These are phyloP conservation scores for Zaprionus inermis DNA, from an alignment of 1,140 invertebrate species.

Conservation along the genomic window DNA sequence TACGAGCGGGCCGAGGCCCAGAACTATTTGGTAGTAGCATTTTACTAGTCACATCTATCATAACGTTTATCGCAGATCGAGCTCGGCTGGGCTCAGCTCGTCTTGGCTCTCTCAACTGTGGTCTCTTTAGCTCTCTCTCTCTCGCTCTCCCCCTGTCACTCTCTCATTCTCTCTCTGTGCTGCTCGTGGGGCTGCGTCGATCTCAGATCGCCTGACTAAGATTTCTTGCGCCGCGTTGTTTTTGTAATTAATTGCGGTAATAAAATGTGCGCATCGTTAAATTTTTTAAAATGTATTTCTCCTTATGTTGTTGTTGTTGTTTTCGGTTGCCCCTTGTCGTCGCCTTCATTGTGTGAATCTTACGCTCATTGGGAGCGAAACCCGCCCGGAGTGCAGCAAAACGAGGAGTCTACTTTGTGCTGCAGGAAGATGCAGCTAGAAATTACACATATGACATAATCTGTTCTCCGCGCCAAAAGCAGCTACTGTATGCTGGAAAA, in stretches of 20 bases:
- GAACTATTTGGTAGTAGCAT: slow-evolving; percentile 82
- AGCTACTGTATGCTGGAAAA: slow-evolving; percentile 23
- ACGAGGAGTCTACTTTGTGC: background rate
- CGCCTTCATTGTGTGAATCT: slow-evolving; percentile 65
- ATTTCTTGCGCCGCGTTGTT: slow-evolving; percentile 71
- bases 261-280: slow-evolving; percentile 83
- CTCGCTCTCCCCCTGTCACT: slow-evolving; percentile 11
- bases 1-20: slow-evolving; percentile 51
- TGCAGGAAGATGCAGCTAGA: background rate
- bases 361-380: slow-evolving; percentile 65
- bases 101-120: slow-evolving; percentile 1
- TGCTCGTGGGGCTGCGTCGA: slow-evolving; percentile 23
- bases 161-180: slow-evolving; percentile 8
- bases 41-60: slow-evolving; percentile 82
- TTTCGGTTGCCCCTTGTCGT: slow-evolving; percentile 25
- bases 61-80: slow-evolving; percentile 67
- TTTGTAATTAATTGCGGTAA: slow-evolving; percentile 83
- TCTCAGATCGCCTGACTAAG: slow-evolving; percentile 66
- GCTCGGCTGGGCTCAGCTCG: background rate
- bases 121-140: slow-evolving; percentile 20
- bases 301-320: slow-evolving; percentile 48
- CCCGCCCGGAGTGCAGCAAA: background rate
- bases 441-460: slow-evolving; percentile 45
- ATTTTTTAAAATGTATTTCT: slow-evolving; percentile 81
- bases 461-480: slow-evolving; percentile 15